Evolutionary conservation across 2,888 invertebrate genomes (phyloP).

Genomic region (Nomada goodeniana): DNA sequence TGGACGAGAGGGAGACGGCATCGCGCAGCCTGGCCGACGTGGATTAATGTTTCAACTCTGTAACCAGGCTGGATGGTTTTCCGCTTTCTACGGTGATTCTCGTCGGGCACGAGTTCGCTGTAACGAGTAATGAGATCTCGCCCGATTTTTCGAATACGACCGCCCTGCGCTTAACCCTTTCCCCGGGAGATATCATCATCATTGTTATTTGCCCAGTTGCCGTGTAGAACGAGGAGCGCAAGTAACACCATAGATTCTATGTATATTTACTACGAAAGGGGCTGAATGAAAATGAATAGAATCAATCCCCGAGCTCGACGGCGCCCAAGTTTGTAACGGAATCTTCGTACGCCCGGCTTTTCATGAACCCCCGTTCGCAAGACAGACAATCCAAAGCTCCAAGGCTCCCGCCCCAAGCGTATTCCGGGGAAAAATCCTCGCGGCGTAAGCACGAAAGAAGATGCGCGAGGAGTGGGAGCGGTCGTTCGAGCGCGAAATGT

Average conservation of each 20-base stretch:
- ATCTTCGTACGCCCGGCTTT: background rate
- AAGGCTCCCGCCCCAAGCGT: background rate
- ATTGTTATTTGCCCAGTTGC: too few relatives aligned
- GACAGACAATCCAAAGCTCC: conserved; percentile 17
- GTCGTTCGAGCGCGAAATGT: conserved; percentile 36
- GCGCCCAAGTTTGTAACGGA: background rate
- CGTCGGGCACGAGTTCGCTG: conserved; percentile 10
- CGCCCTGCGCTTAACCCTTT: too few relatives aligned
- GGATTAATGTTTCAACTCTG: conserved; percentile 65
- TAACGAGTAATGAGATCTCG: conserved; percentile 24
- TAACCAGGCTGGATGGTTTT: conserved; percentile 52
- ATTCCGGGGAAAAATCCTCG: conserved; percentile 9
- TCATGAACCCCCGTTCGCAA: conserved; percentile 15
- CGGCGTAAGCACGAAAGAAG: conserved; percentile 19
- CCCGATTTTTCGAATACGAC: conserved; percentile 28
- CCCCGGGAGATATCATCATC: too few relatives aligned
- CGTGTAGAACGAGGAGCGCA: too few relatives aligned
- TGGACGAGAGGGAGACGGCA: conserved; percentile 38
- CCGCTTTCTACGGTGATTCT: conserved; percentile 54
- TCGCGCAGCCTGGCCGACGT: conserved; percentile 62
- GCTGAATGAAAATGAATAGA: background rate
- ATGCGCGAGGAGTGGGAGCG: background rate
- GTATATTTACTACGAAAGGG: too few relatives aligned
- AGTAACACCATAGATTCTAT: too few relatives aligned
- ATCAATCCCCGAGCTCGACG: background rate